Evolutionary conservation across 2,888 invertebrate genomes (phyloP).

Genomic region (Tethea ocularis): DNA sequence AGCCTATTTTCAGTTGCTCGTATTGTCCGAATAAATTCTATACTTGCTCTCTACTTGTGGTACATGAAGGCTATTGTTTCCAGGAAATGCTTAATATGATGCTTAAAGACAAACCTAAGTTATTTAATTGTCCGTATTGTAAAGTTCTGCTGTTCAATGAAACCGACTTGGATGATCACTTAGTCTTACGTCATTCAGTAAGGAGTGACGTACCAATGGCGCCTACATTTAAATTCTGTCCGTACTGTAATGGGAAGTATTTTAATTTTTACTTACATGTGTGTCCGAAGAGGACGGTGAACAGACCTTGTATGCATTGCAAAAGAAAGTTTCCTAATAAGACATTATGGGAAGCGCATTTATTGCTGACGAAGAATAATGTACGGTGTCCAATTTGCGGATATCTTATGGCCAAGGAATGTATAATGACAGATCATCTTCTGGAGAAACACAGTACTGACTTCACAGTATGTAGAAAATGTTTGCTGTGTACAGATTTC

Average conservation of each 20-base stretch:
- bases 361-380: fast-evolving
- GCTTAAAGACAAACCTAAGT: background rate
- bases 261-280: constrained; percentile 22
- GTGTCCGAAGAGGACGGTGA: constrained; percentile 24
- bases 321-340: constrained; percentile 31
- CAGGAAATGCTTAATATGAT: too few species aligned
- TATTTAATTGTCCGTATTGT: constrained; percentile 2
- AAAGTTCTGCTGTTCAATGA: constrained; percentile 12
- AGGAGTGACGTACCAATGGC: constrained; percentile 45
- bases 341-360: constrained; percentile 23
- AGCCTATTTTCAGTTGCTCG: constrained; percentile 27
- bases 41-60: constrained; percentile 28
- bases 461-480: constrained; percentile 38
- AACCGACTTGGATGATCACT: constrained; percentile 24
- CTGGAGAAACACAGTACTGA: constrained; percentile 35
- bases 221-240: constrained; percentile 16
- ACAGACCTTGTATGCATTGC: constrained; percentile 34
- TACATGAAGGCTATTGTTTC: constrained; percentile 13
- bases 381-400: constrained; percentile 41
- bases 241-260: constrained; percentile 15
- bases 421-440: constrained; percentile 47
- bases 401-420: constrained; percentile 20
- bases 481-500: constrained; percentile 34
- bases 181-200: constrained; percentile 35
- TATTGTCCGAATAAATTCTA: constrained; percentile 26